A percentile compares a stretch with the other conserved stretches of the same genome.
Evolutionary conservation across 2,797 vertebrate species (phyloP).

Genomic region (Euphonia xanthogaster): DNA sequence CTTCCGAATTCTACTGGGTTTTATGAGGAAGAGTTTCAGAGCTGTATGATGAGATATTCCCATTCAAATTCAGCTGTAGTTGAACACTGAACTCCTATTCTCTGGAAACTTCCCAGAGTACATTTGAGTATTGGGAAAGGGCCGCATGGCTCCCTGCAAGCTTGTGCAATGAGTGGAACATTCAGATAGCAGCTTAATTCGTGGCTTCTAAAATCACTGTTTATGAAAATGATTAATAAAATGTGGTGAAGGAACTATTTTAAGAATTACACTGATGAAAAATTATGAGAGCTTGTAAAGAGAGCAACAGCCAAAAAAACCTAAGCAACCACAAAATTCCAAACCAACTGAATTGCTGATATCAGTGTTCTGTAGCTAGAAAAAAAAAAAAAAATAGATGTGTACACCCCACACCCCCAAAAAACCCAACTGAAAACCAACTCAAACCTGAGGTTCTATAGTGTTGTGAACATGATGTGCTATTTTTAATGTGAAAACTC

Average conservation of each 20-base stretch:
- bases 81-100: not conserved
- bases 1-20: not conserved
- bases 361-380: not conserved
- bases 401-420: accelerated
- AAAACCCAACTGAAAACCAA: not conserved
- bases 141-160: not conserved
- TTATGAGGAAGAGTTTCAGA: not conserved
- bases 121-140: not conserved
- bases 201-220: not conserved
- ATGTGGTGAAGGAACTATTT: not conserved
- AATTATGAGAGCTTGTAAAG: not conserved
- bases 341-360: not conserved
- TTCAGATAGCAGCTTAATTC: not conserved
- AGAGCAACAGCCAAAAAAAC: not conserved
- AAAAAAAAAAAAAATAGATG: not conserved
- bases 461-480: not conserved
- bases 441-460: not conserved
- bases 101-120: not conserved
- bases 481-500: not conserved
- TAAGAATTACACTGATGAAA: not conserved
- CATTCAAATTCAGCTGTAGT: not conserved
- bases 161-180: not conserved
- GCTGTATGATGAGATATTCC: not conserved
- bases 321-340: not conserved
- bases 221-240: not conserved